Evolutionary conservation across 2,797 vertebrate species (phyloP).

Genomic region (Microctenopoma steveboyesi): DNA sequence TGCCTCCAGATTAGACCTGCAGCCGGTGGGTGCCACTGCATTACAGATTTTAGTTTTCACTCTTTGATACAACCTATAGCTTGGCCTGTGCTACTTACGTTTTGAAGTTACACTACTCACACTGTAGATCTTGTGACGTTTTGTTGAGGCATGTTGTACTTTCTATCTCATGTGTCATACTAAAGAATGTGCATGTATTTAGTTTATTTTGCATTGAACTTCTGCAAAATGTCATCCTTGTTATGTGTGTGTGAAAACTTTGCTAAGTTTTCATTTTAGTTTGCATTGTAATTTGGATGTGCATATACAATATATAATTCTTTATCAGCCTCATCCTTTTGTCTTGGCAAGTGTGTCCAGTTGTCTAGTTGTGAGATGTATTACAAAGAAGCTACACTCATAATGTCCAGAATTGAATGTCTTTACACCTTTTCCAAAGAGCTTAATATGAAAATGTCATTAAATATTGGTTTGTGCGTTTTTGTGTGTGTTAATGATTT

Average conservation of each 20-base stretch:
- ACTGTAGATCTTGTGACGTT: neutral
- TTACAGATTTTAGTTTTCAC: no score
- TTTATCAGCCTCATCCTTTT: neutral
- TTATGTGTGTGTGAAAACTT: neutral
- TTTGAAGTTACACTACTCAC: neutral
- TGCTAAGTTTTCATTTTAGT: neutral
- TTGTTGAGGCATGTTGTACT: neutral
- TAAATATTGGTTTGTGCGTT: neutral
- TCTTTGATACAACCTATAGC: constrained; percentile 2
- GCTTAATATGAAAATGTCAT: neutral
- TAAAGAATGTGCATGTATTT: neutral
- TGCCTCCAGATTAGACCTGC: constrained; percentile 76
- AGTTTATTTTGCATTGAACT: neutral
- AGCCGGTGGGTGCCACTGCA: constrained; percentile 76
- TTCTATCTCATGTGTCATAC: neutral
- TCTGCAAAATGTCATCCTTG: neutral
- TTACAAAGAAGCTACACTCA: neutral
- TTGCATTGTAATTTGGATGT: neutral
- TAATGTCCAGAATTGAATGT: neutral
- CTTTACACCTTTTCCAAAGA: neutral
- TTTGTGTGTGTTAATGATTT: constrained; percentile 1
- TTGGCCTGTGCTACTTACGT: neutral
- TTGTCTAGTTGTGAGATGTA: neutral
- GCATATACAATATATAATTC: no score
- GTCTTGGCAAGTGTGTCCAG: neutral